Evolutionary conservation across 2,113 vertebrate genomes (phyloP).

Genomic region (Conger conger): DNA sequence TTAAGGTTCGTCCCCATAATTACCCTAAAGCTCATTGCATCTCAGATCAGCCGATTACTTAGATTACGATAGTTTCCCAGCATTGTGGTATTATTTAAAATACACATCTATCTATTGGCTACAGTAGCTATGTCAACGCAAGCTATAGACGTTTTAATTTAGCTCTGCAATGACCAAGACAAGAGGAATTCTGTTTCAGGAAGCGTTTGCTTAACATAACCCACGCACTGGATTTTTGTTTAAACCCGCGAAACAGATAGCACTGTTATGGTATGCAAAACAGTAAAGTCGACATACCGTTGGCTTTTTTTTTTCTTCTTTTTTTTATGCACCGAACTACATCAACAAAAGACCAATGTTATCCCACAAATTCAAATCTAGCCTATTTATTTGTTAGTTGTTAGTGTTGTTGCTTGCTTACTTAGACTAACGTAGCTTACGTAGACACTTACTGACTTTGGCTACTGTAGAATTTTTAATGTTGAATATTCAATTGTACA

Average conservation of each 20-base stretch:
- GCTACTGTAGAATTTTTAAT: too few relatives aligned
- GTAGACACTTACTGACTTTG: too few relatives aligned
- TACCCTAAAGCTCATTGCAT: background rate
- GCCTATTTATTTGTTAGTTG: background rate
- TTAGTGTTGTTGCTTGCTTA: too few relatives aligned
- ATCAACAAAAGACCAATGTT: background rate
- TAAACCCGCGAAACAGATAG: background rate
- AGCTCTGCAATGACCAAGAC: background rate
- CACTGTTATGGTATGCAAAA: constrained; percentile 1
- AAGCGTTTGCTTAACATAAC: background rate
- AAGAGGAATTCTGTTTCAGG: background rate
- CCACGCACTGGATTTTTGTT: background rate
- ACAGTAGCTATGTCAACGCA: too few relatives aligned
- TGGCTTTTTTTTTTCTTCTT: too few relatives aligned
- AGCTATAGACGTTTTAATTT: background rate
- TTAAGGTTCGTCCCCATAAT: background rate
- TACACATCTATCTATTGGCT: too few relatives aligned
- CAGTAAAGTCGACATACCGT: background rate
- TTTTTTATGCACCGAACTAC: too few relatives aligned
- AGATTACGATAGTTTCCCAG: too few relatives aligned
- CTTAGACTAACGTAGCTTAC: too few relatives aligned
- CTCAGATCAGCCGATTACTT: too few relatives aligned
- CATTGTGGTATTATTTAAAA: too few relatives aligned
- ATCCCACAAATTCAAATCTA: background rate
- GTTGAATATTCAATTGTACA: too few relatives aligned